phyloP scores from a whole-genome alignment of 2,888 invertebrate genomes.

The Coleophora deauratella region DNA sequence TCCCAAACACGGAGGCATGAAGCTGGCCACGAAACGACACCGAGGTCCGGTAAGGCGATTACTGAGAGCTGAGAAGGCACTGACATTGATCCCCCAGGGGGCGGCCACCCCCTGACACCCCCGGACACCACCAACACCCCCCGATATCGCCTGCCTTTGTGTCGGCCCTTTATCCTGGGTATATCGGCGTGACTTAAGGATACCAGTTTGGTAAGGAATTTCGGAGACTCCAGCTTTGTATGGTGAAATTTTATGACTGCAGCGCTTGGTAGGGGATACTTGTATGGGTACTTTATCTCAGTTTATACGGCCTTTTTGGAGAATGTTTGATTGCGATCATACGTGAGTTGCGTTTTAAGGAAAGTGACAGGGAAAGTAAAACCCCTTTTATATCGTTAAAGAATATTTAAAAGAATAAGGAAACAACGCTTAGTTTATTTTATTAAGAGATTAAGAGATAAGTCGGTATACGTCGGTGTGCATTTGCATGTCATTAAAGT shows the following conservation, averaged over 20 bases:
- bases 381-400: no score
- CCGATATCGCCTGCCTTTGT: constrained; percentile 22
- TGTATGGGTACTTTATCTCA: no score
- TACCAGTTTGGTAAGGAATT: constrained; percentile 20
- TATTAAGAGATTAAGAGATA: no score
- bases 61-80: constrained; percentile 40
- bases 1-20: constrained; percentile 6
- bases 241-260: constrained; percentile 2
- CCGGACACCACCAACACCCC: not conserved
- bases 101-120: constrained; percentile 5
- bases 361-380: no score
- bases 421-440: no score
- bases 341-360: no score
- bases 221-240: constrained; percentile 15
- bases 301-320: no score
- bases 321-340: no score
- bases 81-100: constrained; percentile 40
- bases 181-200: constrained; percentile 31
- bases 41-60: constrained; percentile 49
- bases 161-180: constrained; percentile 37
- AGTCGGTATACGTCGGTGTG: no score
- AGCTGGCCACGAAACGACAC: constrained; percentile 35
- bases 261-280: constrained; percentile 1
- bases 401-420: no score
- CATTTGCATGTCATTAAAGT: no score